phyloP scores from a whole-genome alignment of 2,797 vertebrate species.

The Brotogeris chrysoptera region DNA sequence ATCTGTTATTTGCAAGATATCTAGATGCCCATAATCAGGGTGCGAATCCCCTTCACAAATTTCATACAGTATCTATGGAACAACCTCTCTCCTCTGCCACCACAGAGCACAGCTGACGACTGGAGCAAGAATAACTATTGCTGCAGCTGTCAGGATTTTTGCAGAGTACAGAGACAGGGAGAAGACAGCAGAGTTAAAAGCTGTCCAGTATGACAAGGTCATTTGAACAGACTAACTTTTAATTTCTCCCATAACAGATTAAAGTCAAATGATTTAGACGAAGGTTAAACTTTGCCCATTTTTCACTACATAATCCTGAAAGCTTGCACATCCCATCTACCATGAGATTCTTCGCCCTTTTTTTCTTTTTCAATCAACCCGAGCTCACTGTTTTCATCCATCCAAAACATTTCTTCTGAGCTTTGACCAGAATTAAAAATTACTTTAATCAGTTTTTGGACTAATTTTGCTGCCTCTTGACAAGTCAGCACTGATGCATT shows the following conservation, averaged over 20 bases:
- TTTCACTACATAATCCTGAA: conserved; percentile 3
- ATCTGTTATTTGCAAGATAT: neutral
- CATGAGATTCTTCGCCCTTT: neutral
- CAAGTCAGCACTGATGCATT: neutral
- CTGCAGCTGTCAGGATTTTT: neutral
- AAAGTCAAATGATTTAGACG: neutral
- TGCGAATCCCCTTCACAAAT: neutral
- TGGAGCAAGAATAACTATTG: neutral
- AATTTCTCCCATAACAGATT: conserved; percentile 3
- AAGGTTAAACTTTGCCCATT: neutral
- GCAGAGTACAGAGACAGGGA: neutral
- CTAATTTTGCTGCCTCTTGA: neutral
- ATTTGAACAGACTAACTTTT: neutral
- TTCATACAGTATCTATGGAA: neutral
- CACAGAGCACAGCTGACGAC: rapidly evolving
- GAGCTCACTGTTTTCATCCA: neutral
- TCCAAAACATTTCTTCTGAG: neutral
- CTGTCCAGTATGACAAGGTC: neutral
- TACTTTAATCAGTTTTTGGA: conserved; percentile 23
- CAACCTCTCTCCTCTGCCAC: neutral
- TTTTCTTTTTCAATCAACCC: neutral
- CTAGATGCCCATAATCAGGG: neutral
- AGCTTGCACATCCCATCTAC: neutral
- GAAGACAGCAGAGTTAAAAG: neutral
- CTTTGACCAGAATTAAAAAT: neutral